phyloP scores from a whole-genome alignment of 2,888 invertebrate species.

The Loripinus fragilis region DNA sequence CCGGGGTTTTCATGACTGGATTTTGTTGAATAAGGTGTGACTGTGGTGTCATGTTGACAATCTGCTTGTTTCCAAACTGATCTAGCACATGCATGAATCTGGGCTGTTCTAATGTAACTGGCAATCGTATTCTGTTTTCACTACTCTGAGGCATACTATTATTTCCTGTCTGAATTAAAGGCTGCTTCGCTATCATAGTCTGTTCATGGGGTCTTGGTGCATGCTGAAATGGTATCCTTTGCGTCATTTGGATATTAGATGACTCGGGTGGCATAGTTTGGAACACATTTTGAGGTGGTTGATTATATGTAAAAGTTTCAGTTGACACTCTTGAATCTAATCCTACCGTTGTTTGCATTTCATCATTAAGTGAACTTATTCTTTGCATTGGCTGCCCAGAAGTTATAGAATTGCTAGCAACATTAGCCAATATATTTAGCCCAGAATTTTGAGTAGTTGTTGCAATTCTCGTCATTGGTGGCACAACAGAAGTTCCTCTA shows the following conservation, averaged over 20 bases:
- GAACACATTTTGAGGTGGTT: neutral
- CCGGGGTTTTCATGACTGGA: neutral
- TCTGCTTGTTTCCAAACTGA: constrained; percentile 16
- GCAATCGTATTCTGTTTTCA: neutral
- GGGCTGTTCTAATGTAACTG: constrained; percentile 5
- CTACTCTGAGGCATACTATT: neutral
- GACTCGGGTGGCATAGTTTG: neutral
- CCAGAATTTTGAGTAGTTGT: neutral
- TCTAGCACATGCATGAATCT: constrained; percentile 12
- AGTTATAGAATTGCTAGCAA: neutral
- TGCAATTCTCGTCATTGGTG: neutral
- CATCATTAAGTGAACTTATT: neutral
- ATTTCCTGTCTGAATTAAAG: neutral
- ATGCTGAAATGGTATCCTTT: neutral
- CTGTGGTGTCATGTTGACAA: constrained; percentile 17
- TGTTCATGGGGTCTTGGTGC: constrained; percentile 19
- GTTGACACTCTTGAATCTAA: too few relatives aligned
- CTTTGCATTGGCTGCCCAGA: neutral
- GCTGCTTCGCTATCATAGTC: neutral
- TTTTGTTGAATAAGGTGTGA: neutral
- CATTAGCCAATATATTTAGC: constrained; percentile 9
- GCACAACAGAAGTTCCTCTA: neutral
- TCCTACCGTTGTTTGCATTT: neutral
- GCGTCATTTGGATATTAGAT: neutral
- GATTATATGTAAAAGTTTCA: neutral